A percentile compares a stretch with the other conserved stretches of the same genome.
These are phyloP conservation scores for Zaprionus tsacasi DNA, from an alignment of 1,140 invertebrate genomes.

Conservation along the genomic window DNA sequence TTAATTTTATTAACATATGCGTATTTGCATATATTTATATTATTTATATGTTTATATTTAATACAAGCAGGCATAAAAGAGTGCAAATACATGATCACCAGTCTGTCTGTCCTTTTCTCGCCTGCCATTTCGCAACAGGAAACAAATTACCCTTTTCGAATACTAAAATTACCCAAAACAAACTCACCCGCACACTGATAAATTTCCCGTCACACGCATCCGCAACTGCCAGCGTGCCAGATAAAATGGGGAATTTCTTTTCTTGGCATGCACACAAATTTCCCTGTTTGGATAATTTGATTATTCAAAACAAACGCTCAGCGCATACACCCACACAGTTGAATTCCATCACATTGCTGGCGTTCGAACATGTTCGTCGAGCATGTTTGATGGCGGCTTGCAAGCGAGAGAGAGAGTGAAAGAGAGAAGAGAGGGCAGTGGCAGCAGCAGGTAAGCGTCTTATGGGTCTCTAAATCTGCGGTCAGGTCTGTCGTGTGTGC, in stretches of 20 bases:
- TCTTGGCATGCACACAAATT: not conserved
- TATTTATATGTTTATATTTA: not conserved
- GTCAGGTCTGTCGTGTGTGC: not conserved
- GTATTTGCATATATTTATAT: too few relatives aligned
- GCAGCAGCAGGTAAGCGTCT: constrained; percentile 41
- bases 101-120: not conserved
- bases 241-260: not conserved
- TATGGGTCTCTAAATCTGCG: constrained; percentile 9
- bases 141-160: not conserved
- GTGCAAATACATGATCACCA: not conserved
- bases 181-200: not conserved
- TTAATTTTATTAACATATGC: too few relatives aligned
- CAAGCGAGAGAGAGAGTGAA: not conserved
- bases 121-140: not conserved
- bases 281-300: constrained; percentile 33
- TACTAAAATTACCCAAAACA: not conserved
- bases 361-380: constrained; percentile 34
- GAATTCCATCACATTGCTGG: constrained; percentile 41
- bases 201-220: not conserved
- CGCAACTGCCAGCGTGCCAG: not conserved
- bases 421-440: constrained; percentile 16
- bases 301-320: constrained; percentile 62
- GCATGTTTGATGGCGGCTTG: constrained; percentile 8
- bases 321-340: constrained; percentile 2
- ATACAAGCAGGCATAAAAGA: not conserved